A percentile compares a stretch with the other conserved stretches of the same genome.
phyloP scores from a whole-genome alignment of 2,113 vertebrate species.

The Aphelocoma coerulescens region DNA sequence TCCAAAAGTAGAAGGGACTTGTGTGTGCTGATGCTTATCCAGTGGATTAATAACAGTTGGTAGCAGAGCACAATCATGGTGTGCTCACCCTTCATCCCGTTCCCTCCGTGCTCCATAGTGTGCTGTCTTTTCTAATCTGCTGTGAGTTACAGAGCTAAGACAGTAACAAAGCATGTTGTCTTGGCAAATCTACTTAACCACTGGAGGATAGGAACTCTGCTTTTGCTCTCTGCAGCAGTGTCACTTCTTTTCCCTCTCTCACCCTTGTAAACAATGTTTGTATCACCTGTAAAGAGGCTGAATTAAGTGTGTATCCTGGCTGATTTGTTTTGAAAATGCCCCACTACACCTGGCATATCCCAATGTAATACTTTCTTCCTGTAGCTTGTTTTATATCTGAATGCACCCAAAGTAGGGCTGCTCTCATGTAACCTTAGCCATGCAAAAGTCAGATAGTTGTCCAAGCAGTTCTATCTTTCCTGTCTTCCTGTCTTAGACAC shows the following conservation, averaged over 20 bases:
- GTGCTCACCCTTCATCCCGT: background rate
- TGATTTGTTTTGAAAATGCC: background rate
- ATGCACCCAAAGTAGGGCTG: background rate
- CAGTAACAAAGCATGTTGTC: background rate
- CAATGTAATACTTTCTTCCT: background rate
- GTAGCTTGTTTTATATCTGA: background rate
- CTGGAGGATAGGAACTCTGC: background rate
- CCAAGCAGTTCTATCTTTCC: background rate
- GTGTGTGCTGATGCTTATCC: background rate
- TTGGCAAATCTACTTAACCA: background rate
- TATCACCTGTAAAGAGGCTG: background rate
- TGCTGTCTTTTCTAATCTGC: background rate
- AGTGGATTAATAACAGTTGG: background rate
- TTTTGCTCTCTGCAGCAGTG: background rate
- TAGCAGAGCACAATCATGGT: background rate
- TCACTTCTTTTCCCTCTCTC: background rate
- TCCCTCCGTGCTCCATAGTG: accelerated
- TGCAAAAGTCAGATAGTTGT: background rate
- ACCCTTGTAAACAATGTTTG: background rate
- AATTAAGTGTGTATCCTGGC: background rate
- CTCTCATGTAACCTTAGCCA: background rate
- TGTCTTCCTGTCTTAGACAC: background rate
- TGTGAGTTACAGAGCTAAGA: background rate
- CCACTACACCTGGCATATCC: background rate
- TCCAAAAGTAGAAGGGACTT: background rate